Evolutionary conservation across 2,113 vertebrate genomes (phyloP), one percentile per base, ranked within the genome.

Genomic region (Passer montanus): DNA sequence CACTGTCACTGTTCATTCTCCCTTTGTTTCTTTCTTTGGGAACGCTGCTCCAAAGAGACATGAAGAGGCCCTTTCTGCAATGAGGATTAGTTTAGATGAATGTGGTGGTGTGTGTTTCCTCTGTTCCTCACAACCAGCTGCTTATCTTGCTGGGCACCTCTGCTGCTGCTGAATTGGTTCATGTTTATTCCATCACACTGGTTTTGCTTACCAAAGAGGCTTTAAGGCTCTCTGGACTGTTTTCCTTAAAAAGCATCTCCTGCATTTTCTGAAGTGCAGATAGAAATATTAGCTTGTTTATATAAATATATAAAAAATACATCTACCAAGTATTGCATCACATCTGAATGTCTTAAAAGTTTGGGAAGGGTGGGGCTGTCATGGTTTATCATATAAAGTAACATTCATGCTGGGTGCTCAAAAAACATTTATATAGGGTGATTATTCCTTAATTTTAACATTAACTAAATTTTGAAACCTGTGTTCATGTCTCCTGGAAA

Each of bases 1-100:
- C 94, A 26, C 96, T 91, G 50, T 96, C 91, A 58, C 91, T 93
- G 50, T 78, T 94, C 88, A 13, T 96, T 60, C 63, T 90, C 41
- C 76, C 84, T 82, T 55, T 82, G 41, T 41, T 89, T 77, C 87
- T 78, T 90, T 55, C 91, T 85, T 84, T 94, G 92, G 66, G 66
- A 94, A 89, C 7, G 41, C 77, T 93, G 62, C 93, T 94, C 66
- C 90, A 94, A 55, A 85, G 63, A 78, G 60, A 44, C n/a, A 2
- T 2, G 33, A 74, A 77, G 75, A 95, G 94, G 76, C 55, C 22
- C 18, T 90, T 88, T 37, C 30, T 90, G 43, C 49, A 6, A 1
- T 41, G 92, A 92, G 60, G 33, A 77, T 63, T 73, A 87, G 75
- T 76, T 53, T 56, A 87, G 87, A 59, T 58, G 35, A 53, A 30